These are phyloP conservation scores for Drosophila fungiperda DNA, from an alignment of 2,888 invertebrate species.

Conservation along the genomic window DNA sequence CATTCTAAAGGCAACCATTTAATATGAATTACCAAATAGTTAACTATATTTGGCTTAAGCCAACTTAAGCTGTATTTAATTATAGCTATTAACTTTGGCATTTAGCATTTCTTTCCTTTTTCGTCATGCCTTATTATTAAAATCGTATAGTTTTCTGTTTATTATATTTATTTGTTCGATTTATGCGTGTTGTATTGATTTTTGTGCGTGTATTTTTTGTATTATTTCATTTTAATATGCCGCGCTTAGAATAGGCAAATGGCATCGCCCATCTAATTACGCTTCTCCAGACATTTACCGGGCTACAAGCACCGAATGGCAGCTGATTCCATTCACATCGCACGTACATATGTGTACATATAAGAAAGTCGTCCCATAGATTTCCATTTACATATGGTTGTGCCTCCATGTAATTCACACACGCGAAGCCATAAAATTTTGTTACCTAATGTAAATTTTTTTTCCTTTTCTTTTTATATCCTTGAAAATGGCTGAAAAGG, in stretches of 20 bases:
- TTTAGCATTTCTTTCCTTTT: background rate
- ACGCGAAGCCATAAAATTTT: conserved; percentile 68
- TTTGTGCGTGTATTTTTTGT: conserved; percentile 10
- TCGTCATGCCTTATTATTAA: background rate
- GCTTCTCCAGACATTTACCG: conserved; percentile 2
- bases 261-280: conserved; percentile 37
- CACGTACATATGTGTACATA: conserved; percentile 26
- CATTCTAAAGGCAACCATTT: background rate
- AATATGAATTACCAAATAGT: background rate
- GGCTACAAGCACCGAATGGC: conserved; percentile 41
- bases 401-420: conserved; percentile 58
- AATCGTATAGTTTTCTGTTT: background rate
- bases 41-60: background rate
- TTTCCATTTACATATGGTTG: conserved; percentile 49
- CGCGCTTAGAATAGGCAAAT: conserved; percentile 8
- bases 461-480: conserved; percentile 15
- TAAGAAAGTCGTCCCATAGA: conserved; percentile 40
- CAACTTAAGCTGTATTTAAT: background rate
- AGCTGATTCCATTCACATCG: conserved; percentile 57
- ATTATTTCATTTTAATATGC: conserved; percentile 17
- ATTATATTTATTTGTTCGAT: background rate
- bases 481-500: no score
- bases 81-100: background rate
- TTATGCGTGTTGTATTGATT: background rate
- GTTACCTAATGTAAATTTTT: conserved; percentile 50